Evolutionary conservation across 2,888 invertebrate species (phyloP), one percentile per base, ranked within the genome.

Genomic region (Sphaerophoria taeniata): DNA sequence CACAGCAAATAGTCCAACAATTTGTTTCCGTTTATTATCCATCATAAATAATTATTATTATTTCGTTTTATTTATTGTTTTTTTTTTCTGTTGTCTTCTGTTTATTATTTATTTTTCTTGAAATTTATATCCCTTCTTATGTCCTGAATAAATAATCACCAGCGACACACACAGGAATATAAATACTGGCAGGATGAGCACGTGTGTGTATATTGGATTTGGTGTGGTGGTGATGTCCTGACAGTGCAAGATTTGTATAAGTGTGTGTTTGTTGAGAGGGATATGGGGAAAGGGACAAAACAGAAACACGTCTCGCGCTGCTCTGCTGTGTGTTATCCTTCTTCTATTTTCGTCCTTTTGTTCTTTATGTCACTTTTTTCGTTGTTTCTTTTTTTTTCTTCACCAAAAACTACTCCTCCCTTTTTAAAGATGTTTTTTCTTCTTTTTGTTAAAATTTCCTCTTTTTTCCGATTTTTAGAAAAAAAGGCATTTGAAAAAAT

Each of bases 351-450:
- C 67, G 72, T 85, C 73, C 81, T 77, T 81, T 81, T 85, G 81
- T 85, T 81, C 85, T 77, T 85, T 79, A 83, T 85, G 85, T 81
- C 85, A 85, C 75, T 84, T 78, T 82, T 75, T 72, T 61, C 53
- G 53, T 67, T 53, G 67, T 72, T 76, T 80, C 71, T 63, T 85
- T 79, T 73, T 11, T 73, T 73, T 73, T 61, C 51, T 80, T 83
- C 49, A 70, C 76, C 73, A 67, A 67, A 39, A 73, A 85, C 80
- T 85, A 76, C 85, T 81, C 76, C 85, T 85, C 85, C 85, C 85
- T 81, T 80, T 83, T 75, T 67, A 31, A 34, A 56, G 45, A 56
- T 56, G 55, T 70, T 45, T 39, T 69, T 31, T 45, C 45, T 45
- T 74, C 51, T 3, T 11, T 11, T 3, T 11, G 12, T 11, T 11